phyloP scores from a whole-genome alignment of 1,140 invertebrate genomes.

The Halictus rubicundus region DNA sequence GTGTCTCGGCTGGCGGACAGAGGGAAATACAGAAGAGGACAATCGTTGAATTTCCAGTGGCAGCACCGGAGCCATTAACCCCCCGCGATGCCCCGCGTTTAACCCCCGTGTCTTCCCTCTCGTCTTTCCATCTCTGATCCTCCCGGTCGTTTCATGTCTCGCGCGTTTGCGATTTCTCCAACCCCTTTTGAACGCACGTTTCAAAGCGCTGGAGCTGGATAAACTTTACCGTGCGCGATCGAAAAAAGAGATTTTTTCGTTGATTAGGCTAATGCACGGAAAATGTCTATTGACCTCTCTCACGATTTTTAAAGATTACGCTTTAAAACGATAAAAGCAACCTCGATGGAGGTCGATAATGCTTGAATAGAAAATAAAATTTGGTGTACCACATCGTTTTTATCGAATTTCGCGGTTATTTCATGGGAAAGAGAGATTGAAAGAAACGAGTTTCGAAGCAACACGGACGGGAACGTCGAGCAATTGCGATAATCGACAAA shows the following conservation, averaged over 20 bases:
- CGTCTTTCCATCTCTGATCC: neutral
- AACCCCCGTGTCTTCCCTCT: neutral
- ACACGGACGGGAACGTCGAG: neutral
- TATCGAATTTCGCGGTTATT: neutral
- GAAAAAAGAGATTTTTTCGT: no score
- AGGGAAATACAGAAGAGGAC: neutral
- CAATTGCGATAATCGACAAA: neutral
- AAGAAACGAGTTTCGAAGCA: neutral
- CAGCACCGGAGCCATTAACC: constrained; percentile 9
- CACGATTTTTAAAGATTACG: no score
- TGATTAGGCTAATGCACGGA: no score
- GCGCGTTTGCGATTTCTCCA: neutral
- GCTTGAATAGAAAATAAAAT: no score
- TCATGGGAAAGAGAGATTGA: neutral
- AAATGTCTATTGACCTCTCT: no score
- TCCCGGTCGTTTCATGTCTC: neutral
- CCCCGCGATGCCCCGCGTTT: constrained; percentile 9
- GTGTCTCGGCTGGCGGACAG: neutral
- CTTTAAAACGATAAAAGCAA: no score
- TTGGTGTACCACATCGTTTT: no score
- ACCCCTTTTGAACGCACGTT: neutral
- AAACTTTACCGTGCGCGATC: neutral
- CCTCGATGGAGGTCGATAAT: no score
- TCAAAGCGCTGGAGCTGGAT: neutral
- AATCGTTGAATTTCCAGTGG: neutral